Evolutionary conservation across 2,888 invertebrate genomes (phyloP).

Genomic region (Orthosia gothica): DNA sequence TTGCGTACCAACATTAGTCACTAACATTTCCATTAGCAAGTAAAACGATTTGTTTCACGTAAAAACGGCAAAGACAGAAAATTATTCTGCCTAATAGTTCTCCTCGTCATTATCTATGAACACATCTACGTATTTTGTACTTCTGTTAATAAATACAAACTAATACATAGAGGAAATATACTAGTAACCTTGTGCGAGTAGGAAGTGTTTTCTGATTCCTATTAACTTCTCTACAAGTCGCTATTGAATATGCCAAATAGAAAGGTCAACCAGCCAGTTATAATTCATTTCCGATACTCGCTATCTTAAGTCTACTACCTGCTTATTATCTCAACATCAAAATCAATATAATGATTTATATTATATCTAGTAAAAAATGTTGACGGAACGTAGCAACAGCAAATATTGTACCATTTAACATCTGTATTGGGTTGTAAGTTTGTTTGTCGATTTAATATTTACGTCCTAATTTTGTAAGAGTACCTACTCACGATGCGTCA

Average conservation of each 20-base stretch:
- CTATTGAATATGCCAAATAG: conserved; percentile 74
- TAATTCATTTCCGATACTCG: conserved; percentile 76
- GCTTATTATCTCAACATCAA: conserved; percentile 58
- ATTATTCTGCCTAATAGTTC: conserved; percentile 32
- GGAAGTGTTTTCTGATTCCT: conserved; percentile 77
- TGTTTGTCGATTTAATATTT: conserved; percentile 46
- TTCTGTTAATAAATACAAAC: conserved; percentile 69
- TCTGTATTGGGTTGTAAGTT: conserved; percentile 18
- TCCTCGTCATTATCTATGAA: conserved; percentile 31
- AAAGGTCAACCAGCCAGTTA: conserved; percentile 77
- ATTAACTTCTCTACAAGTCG: conserved; percentile 73
- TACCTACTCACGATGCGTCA: conserved; percentile 14
- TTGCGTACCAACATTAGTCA: neutral
- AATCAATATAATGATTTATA: conserved; percentile 52
- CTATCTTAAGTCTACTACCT: conserved; percentile 54
- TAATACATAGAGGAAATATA: conserved; percentile 76
- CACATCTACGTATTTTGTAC: conserved; percentile 44
- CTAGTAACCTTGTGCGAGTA: conserved; percentile 74
- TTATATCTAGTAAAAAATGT: conserved; percentile 33
- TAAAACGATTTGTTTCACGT: conserved; percentile 6
- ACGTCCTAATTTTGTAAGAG: conserved; percentile 39
- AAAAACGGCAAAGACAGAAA: conserved; percentile 28
- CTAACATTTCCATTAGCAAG: conserved; percentile 21
- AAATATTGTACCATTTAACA: conserved; percentile 40
- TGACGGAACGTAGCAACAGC: conserved; percentile 34